Base-by-base conservation (phyloP, 2,888 invertebrate species). In the Alviniconcha strummeri region DNA sequence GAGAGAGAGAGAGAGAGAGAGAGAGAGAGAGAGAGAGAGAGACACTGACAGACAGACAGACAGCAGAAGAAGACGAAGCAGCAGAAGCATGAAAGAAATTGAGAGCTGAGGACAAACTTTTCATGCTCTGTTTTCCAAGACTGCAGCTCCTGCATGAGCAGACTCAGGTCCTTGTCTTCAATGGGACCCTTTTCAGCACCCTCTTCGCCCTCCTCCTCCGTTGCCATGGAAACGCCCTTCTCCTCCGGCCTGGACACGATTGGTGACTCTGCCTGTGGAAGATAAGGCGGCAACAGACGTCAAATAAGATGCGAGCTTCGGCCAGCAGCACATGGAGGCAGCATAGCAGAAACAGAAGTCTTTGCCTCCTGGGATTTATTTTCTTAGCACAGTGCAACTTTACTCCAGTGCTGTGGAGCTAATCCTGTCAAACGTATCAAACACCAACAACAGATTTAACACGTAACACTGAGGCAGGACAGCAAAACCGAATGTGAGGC, bases 81-180 rank as follows among this genome's bases (percentile, higher is more conserved):
- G 36, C 36, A 36, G 36, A 36, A 36, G 3, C 36, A 36, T 36
- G 36, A 36, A 3, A 36, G 36, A 36, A n/a, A n/a, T n/a, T n/a
- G n/a, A n/a, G n/a, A n/a, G n/a, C n/a, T n/a, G n/a, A n/a, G 11
- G 60, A 80, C 80, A 83, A 84, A 92, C 91, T 88, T 87, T 85
- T 90, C 90, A 89, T 93, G 91, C 64, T 90, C 87, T 55, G 85
- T 74, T 86, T 89, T 92, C 93, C 93, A 93, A 67, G 90, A 89
- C 78, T 89, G 89, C 3, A 93, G 87, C 86, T 93, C 93, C 69
- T 88, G 87, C 56, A 90, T 80, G 69, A 92, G 6, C 36, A 56
- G 19, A 55, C 55, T 78, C 15, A 83, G 17, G 15, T 83, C 79
- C 7, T 79, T 78, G 13, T 79, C 79, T 13, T 83, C 83, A n/a